phyloP scores from a whole-genome alignment of 2,113 vertebrate genomes.

The Clupea harengus region DNA sequence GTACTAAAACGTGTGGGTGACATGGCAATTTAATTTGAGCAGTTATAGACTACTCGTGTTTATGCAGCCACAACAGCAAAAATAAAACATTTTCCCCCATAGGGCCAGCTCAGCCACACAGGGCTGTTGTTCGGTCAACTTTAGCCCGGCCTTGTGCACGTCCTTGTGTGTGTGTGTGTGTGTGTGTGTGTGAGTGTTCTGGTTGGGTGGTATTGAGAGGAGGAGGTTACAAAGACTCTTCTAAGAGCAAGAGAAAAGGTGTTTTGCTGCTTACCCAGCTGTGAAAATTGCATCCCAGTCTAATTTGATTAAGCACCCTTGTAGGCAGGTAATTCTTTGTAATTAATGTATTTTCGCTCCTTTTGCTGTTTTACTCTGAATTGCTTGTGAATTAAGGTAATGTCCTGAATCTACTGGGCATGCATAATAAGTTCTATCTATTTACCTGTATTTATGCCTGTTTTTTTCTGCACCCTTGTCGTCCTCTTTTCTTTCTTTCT shows the following conservation, averaged over 20 bases:
- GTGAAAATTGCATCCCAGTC: slow-evolving; percentile 49
- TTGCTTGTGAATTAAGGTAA: slow-evolving; percentile 80
- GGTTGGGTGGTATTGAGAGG: neutral
- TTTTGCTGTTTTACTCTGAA: slow-evolving; percentile 85
- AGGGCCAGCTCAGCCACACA: too few relatives aligned
- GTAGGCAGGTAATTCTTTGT: slow-evolving; percentile 70
- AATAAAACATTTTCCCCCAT: too few relatives aligned
- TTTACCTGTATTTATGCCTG: neutral
- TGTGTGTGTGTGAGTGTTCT: neutral
- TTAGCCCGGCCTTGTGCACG: neutral
- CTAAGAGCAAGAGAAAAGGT: slow-evolving; percentile 28
- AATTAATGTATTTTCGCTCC: slow-evolving; percentile 88
- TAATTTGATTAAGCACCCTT: slow-evolving; percentile 84
- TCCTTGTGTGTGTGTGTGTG: neutral
- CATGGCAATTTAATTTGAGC: too few relatives aligned
- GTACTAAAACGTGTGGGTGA: too few relatives aligned
- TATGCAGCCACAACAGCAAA: too few relatives aligned
- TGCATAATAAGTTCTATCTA: neutral
- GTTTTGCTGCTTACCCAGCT: slow-evolving; percentile 47
- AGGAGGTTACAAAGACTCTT: neutral
- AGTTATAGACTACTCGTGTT: too few relatives aligned
- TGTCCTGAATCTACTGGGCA: slow-evolving; percentile 62
- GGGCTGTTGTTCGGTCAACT: too few relatives aligned
- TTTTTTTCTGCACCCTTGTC: neutral
- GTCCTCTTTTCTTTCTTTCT: neutral